Evolutionary conservation across 2,888 invertebrate species (phyloP), one percentile per base, ranked within the genome.

Genomic region (Hirtodrosophila cameraria): DNA sequence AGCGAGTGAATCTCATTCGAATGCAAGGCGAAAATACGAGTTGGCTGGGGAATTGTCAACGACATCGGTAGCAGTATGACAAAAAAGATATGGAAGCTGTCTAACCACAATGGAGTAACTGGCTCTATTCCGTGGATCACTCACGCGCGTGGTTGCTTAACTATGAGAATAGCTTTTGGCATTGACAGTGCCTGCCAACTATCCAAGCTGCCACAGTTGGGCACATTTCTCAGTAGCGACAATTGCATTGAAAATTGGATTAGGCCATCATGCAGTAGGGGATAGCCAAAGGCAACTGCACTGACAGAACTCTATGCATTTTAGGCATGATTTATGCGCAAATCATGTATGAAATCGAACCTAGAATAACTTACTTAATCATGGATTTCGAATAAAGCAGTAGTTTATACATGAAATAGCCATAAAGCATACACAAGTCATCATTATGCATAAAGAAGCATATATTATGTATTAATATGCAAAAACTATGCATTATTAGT

Each of bases 201-300:
- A 41, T 30, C 4, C 30, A 8, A 45, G 9, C 20, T 28, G 39
- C n/a, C n/a, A 45, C 28, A 38, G 23, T 23, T 1, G n/a, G 7
- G 58, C 38, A 28, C 66, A 82, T 60, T 50, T 71, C 68, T 75
- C 58, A 53, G 75, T 48, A 36, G 58, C 62, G 83, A 86, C 86
- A 86, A 86, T 80, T 83, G 84, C 84, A 86, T 69, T 53, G 77
- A 57, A 80, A 80, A 86, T 80, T 79, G 86, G 86, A 86, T 80
- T 64, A 83, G 80, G 65, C 62, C 69, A 74, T 70, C 80, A 62
- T 59, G 63, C 54, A 39, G 55, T 38, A 45, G 49, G 60, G 50
- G 69, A n/a, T n/a, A 63, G 62, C 65, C 63, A 84, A 45, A 60
- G 84, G 59, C 81, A 80, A 68, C 48, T 73, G 73, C 55, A n/a